Base-by-base conservation (phyloP, 2,888 invertebrate genomes). In the Rotaria macrura region DNA sequence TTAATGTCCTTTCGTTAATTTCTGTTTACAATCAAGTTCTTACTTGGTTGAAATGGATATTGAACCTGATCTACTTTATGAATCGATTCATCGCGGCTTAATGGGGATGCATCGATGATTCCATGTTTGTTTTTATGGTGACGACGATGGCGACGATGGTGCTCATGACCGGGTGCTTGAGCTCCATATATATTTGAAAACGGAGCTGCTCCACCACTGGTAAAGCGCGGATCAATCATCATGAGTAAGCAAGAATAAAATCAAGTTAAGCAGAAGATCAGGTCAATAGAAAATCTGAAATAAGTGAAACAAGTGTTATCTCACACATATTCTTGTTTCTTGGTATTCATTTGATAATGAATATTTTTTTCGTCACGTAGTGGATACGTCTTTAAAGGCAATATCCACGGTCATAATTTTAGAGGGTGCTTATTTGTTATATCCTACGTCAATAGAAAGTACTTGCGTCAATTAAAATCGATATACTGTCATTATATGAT, bases 191-290 rank as follows among this genome's bases (percentile, higher is more conserved):
- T 43, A 12, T 40, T 3, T 2, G 10, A 7, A 40, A 79, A 14
- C 12, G 79, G 43, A 40, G 43, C n/a, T 25, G 43, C 25, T 12
- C 43, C 43, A 79, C 43, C 79, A 79, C 25, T 34, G 65, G 34
- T 34, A 17, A 65, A 79, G 40, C 79, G 79, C 43, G 79, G 79
- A 79, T 79, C 79, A 79, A 79, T 79, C 79, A 79, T 79, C 5
- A 20, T 34, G 6, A 17, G 20, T 65, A 12, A 6, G 6, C 5
- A 65, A 6, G 1, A 4, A 65, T 17, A 29, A 29, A 65, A 6
- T 38, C 10, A 65, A 65, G 17, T 1, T 20, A 17, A 34, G 14
- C 1, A 38, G 14, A 57, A 57, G n/a, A 57, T 17, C 65, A 29
- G 20, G 0, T 25, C 29, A 34, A 3, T 20, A 29, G 20, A 7